A percentile compares a stretch with the other conserved stretches of the same genome.
Evolutionary conservation across 2,113 vertebrate species (phyloP).

Genomic region (Rhinichthys klamathensis): DNA sequence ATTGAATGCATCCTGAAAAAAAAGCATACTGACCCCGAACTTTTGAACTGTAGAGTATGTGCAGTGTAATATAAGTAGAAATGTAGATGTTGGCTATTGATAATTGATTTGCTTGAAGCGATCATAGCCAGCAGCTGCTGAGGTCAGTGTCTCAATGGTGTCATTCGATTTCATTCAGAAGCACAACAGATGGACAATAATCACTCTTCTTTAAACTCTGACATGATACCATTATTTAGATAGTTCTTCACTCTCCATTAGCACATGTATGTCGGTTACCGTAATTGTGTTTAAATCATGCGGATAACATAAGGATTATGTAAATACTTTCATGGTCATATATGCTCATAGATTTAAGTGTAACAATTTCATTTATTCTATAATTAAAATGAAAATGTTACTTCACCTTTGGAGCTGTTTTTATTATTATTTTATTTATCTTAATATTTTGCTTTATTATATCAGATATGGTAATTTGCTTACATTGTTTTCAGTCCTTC

Average conservation of each 20-base stretch:
- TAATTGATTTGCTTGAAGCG: not conserved
- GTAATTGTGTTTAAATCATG: not conserved
- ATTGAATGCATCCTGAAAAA: too few species aligned
- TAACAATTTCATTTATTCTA: too few species aligned
- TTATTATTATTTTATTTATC: too few species aligned
- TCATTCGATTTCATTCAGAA: slow-evolving; percentile 49
- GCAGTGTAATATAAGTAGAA: not conserved
- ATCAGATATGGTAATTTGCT: not conserved
- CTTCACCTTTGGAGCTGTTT: too few species aligned
- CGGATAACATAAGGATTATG: not conserved
- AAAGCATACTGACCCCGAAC: not conserved
- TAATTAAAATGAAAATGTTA: too few species aligned
- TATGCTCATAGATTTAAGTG: too few species aligned
- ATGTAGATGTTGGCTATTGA: not conserved
- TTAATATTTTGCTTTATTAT: not conserved
- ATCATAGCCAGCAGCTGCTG: slow-evolving; percentile 40
- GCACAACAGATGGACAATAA: slow-evolving; percentile 55
- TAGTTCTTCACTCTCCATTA: slow-evolving; percentile 5
- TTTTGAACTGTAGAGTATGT: not conserved
- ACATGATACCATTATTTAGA: slow-evolving; percentile 28
- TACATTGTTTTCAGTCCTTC: not conserved
- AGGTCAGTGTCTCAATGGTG: slow-evolving; percentile 41
- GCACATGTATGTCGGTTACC: not conserved
- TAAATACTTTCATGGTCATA: not conserved
- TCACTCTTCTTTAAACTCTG: slow-evolving; percentile 41